These are phyloP conservation scores for Burhinus bistriatus DNA, from an alignment of 2,113 vertebrate species.

Conservation along the genomic window DNA sequence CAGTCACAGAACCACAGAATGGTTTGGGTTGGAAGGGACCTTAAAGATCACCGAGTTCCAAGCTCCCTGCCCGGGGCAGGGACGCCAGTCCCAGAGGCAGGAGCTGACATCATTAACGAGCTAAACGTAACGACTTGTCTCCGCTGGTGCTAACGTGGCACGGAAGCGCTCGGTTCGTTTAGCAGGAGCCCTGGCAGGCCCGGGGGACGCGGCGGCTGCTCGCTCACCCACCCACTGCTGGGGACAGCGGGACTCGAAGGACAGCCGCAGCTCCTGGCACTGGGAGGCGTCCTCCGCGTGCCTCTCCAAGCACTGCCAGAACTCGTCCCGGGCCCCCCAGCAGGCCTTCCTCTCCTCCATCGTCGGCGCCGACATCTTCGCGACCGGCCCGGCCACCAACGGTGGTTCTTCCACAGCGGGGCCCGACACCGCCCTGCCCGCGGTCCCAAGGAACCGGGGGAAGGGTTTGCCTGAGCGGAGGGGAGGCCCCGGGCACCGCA, in stretches of 20 bases:
- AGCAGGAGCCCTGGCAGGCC: fast-evolving
- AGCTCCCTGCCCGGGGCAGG: not conserved
- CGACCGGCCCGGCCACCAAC: not conserved
- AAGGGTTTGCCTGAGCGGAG: fast-evolving
- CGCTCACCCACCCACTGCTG: slow-evolving; percentile 92
- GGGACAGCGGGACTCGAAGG: slow-evolving; percentile 85
- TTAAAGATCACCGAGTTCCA: not conserved
- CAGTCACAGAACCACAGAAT: fast-evolving
- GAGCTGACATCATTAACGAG: fast-evolving
- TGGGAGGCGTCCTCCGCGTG: slow-evolving; percentile 60
- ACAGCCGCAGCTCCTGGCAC: slow-evolving; percentile 75
- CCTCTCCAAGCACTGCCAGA: slow-evolving; percentile 89
- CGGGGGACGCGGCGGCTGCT: not conserved
- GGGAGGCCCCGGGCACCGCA: fast-evolving
- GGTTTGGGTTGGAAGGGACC: not conserved
- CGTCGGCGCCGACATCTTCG: slow-evolving; percentile 84
- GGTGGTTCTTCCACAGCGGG: not conserved
- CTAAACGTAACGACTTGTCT: fast-evolving
- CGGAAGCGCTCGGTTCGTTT: fast-evolving
- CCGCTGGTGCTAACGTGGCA: fast-evolving
- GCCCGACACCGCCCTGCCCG: not conserved
- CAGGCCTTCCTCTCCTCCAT: slow-evolving; percentile 83
- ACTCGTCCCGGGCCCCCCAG: slow-evolving; percentile 85
- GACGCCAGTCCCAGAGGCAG: fast-evolving
- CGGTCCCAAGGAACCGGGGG: not conserved